Conservation (phyloP, 2,888 invertebrate genomes). For the Sympetrum striolatum region DNA sequence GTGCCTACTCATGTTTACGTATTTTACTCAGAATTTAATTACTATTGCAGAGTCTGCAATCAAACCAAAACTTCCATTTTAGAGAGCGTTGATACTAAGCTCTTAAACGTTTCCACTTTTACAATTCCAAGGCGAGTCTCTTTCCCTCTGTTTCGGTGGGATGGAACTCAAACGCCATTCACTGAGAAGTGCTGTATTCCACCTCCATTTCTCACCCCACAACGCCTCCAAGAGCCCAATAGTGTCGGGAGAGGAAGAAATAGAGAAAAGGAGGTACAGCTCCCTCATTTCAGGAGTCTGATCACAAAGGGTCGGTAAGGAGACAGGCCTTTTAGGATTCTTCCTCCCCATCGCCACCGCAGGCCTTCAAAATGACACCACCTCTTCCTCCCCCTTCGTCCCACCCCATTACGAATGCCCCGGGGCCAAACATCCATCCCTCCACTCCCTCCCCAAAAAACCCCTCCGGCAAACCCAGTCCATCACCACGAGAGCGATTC, state of each 20-base stretch:
- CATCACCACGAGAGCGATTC: conserved; percentile 38
- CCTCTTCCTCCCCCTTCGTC: background rate
- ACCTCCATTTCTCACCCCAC: background rate
- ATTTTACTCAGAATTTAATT: no score
- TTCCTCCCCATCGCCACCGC: background rate
- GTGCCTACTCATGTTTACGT: no score
- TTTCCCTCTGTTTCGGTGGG: no score
- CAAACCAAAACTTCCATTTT: no score
- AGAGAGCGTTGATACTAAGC: no score
- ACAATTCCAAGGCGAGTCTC: no score
- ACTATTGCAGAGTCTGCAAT: no score
- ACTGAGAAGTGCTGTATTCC: background rate
- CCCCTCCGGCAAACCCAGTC: conserved; percentile 40
- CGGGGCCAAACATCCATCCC: background rate
- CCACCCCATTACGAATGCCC: background rate
- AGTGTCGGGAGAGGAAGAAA: background rate
- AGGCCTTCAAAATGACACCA: background rate
- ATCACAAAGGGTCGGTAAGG: background rate
- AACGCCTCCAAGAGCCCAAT: background rate
- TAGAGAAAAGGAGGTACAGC: background rate
- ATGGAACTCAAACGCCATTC: background rate
- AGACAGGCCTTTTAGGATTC: background rate
- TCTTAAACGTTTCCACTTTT: no score
- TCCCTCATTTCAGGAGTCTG: background rate
- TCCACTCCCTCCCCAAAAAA: background rate